Conservation (phyloP, 2,797 vertebrate genomes). For the Aplochiton taeniatus region DNA sequence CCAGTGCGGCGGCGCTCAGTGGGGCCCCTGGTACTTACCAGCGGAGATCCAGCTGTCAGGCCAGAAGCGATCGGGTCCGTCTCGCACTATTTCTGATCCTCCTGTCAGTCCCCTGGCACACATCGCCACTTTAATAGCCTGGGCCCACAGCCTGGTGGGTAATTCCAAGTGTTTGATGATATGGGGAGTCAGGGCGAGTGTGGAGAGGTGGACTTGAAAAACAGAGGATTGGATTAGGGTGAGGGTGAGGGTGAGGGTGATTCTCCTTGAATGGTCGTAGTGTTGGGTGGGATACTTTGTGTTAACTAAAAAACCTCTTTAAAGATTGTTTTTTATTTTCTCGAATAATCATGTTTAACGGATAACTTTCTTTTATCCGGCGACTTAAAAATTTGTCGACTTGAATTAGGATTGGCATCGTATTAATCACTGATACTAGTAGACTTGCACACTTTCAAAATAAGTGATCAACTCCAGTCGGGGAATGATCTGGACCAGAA, state of each 20-base stretch:
- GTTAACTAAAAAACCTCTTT: no score
- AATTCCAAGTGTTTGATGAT: neutral
- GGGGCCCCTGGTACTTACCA: neutral
- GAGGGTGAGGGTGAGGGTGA: no score
- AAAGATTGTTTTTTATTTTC: no score
- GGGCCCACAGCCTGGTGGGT: neutral
- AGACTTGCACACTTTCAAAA: no score
- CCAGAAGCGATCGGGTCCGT: neutral
- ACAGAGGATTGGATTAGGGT: no score
- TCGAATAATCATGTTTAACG: no score
- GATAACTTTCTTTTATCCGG: no score
- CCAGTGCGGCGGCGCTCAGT: neutral
- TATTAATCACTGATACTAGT: no score
- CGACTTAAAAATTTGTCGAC: no score
- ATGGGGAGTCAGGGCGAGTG: neutral
- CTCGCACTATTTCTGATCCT: conserved; percentile 8
- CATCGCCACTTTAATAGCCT: neutral
- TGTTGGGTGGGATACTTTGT: no score
- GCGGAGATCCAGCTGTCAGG: conserved; percentile 1
- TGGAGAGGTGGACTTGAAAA: neutral
- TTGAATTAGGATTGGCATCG: no score
- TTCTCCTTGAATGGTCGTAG: no score
- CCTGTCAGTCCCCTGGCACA: neutral
- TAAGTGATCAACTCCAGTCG: neutral
- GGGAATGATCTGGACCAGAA: conserved; percentile 17